Base-by-base conservation (phyloP, 2,888 invertebrate genomes). In the Noctua fimbriata region DNA sequence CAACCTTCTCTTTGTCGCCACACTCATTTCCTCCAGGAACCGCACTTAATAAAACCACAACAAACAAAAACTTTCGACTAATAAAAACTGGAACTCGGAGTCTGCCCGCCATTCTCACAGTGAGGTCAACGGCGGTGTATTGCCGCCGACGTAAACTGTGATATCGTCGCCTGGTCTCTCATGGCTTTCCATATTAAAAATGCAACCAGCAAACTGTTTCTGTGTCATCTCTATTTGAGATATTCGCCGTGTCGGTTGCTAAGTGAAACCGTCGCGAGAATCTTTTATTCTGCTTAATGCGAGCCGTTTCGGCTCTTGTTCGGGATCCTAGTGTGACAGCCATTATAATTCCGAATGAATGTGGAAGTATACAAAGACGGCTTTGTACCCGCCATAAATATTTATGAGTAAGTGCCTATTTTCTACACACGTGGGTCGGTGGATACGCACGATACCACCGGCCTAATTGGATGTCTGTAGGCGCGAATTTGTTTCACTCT, bases 331-430 rank as follows among this genome's bases (percentile, higher is more conserved):
- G 94, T 95, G 95, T 94, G 95, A 95, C 96, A 96, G 95, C 95
- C 95, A 96, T 96, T 96, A 96, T 95, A 96, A 96, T 96, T 96
- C 95, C 91, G 90, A 93, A 93, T 95, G 95, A 96, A 96, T 96
- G 94, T 95, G 94, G 94, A 95, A 95, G 94, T 94, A 89, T 94
- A 96, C 95, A 96, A 96, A 96, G 95, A 94, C 92, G 93, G 94
- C 94, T 94, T 96, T 96, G 96, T 96, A 92, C 92, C 89, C 90
- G 91, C 92, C 90, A 96, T 97, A 95, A 96, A 96, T 97, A 96
- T 97, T 95, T 96, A 97, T 97, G 95, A 96, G 95, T 92, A 93
- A 95, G 94, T 95, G 94, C 91, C 94, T 95, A 95, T 96, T 96
- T 96, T 96, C 94, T 92, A 94, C 92, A 95, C 95, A 95, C 94